Conservation (phyloP, 2,888 invertebrate genomes). For the Dicyrtomina minuta region DNA sequence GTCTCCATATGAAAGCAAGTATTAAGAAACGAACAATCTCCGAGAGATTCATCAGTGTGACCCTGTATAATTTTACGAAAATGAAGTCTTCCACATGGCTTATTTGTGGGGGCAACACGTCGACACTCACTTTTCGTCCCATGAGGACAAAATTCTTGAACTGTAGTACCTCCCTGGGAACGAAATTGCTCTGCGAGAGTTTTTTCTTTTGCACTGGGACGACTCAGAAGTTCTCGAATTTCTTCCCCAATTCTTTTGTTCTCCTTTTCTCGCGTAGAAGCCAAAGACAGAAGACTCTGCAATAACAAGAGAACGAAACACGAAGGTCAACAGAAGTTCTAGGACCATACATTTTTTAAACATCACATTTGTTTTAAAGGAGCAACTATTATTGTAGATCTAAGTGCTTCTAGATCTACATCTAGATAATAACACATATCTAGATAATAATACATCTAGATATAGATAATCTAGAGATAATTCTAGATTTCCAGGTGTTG, state of each 20-base stretch:
- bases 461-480: too few species aligned
- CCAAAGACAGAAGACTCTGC: slow-evolving; percentile 82
- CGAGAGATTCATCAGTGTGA: slow-evolving; percentile 91
- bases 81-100: slow-evolving; percentile 84
- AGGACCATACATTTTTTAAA: neutral
- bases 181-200: slow-evolving; percentile 93
- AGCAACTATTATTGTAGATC: too few species aligned
- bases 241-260: slow-evolving; percentile 94
- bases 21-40: slow-evolving; percentile 96
- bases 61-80: slow-evolving; percentile 94
- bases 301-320: slow-evolving; percentile 31
- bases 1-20: slow-evolving; percentile 99
- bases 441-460: too few species aligned
- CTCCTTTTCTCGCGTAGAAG: slow-evolving; percentile 92
- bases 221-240: slow-evolving; percentile 87
- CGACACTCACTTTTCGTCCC: slow-evolving; percentile 88
- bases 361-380: too few species aligned
- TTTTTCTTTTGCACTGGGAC: slow-evolving; percentile 93
- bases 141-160: slow-evolving; percentile 89
- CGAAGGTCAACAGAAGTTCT: neutral
- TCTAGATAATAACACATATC: too few species aligned
- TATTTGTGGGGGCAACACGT: slow-evolving; percentile 58
- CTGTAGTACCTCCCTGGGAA: slow-evolving; percentile 77
- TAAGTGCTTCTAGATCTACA: too few species aligned
- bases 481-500: too few species aligned